Conservation (phyloP, 2,888 invertebrate species). For the Notodonta dromedarius region DNA sequence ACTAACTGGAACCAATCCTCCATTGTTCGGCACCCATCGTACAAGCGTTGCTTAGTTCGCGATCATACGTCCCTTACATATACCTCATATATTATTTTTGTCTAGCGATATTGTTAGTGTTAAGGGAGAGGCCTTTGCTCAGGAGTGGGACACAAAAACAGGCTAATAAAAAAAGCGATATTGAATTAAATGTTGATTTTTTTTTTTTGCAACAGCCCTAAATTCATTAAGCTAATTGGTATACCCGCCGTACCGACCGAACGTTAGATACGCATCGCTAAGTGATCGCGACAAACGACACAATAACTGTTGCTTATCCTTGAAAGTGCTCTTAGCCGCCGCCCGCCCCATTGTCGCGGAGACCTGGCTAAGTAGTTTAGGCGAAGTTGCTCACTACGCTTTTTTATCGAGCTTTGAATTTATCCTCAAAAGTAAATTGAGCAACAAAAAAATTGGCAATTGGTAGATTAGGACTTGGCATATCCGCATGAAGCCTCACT, state of each 20-base stretch:
- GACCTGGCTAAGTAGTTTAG: conserved; percentile 28
- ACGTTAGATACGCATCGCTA: conserved; percentile 68
- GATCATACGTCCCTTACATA: too few relatives aligned
- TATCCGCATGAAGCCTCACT: too few relatives aligned
- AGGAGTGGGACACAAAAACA: too few relatives aligned
- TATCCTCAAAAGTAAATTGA: conserved; percentile 9
- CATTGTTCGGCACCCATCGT: too few relatives aligned
- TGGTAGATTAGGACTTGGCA: too few relatives aligned
- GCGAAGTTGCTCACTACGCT: conserved; percentile 14
- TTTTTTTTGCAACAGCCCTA: conserved; percentile 56
- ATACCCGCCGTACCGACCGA: conserved; percentile 58
- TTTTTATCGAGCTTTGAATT: conserved; percentile 17
- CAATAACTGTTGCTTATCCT: conserved; percentile 67
- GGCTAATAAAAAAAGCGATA: too few relatives aligned
- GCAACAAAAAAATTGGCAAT: conserved; percentile 9
- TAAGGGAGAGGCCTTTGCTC: too few relatives aligned
- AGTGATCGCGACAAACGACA: conserved; percentile 59
- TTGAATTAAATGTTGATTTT: not conserved
- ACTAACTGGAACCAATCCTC: too few relatives aligned
- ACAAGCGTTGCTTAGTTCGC: too few relatives aligned
- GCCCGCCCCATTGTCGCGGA: conserved; percentile 51
- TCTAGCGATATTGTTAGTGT: too few relatives aligned
- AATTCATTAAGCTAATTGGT: conserved; percentile 71
- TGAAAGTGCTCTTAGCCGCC: conserved; percentile 56
- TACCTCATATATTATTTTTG: too few relatives aligned